A percentile compares a stretch with the other conserved stretches of the same genome.
Conservation (phyloP, 2,797 vertebrate species). For the Peromyscus aztecus region DNA sequence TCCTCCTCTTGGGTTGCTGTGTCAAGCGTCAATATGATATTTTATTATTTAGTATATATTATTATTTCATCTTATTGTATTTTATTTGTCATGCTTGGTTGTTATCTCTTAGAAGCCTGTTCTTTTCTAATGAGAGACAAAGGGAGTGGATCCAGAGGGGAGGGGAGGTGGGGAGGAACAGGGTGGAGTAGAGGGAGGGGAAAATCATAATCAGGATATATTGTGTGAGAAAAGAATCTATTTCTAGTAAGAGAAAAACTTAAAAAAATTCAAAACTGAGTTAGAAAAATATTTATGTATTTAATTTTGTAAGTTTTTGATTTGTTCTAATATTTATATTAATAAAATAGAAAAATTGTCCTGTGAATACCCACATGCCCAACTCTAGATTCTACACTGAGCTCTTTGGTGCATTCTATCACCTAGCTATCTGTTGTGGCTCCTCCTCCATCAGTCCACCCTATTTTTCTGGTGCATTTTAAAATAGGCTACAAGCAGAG, state of each 20-base stretch:
- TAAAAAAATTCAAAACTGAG: neutral
- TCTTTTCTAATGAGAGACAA: neutral
- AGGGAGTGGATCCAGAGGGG: neutral
- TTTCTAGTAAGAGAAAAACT: neutral
- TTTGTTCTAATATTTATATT: conserved; percentile 43
- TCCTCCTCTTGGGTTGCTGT: neutral
- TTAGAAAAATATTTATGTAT: neutral
- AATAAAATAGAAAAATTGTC: conserved; percentile 50
- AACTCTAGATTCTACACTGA: conserved; percentile 3
- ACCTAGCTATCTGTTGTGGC: neutral
- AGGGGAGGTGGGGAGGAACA: neutral
- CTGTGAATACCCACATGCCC: neutral
- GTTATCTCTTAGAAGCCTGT: neutral
- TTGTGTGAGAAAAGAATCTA: neutral
- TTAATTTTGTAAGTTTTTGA: conserved; percentile 44
- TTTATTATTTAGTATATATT: neutral
- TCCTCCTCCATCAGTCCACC: neutral
- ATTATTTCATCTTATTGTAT: neutral
- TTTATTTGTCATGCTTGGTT: neutral
- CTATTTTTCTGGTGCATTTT: conserved; percentile 57
- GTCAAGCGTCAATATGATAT: neutral
- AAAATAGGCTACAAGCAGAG: conserved; percentile 37
- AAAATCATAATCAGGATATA: neutral
- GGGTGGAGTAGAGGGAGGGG: neutral
- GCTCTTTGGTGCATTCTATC: conserved; percentile 19